A percentile compares a stretch with the other conserved stretches of the same genome.
These are phyloP conservation scores for Trissolcus japonicus DNA, from an alignment of 2,888 invertebrate genomes.

Conservation along the genomic window DNA sequence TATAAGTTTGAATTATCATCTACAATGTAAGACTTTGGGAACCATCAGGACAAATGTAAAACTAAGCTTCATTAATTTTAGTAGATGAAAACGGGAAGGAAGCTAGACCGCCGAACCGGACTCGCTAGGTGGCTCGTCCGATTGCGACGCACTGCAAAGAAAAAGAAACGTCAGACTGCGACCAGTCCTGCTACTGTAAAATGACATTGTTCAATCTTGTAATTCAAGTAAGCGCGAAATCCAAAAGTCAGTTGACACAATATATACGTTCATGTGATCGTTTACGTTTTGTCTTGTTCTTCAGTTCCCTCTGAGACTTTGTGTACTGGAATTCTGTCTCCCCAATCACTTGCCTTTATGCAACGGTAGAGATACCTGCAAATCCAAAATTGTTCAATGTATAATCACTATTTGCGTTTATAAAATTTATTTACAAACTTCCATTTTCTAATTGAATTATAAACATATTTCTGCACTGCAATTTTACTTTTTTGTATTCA, in stretches of 20 bases:
- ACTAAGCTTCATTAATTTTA: conserved; percentile 45
- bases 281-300: conserved; percentile 50
- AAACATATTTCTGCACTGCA: not conserved
- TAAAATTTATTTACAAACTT: not conserved
- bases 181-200: conserved; percentile 26
- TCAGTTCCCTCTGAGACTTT: conserved; percentile 35
- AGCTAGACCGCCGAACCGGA: conserved; percentile 29
- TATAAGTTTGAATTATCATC: not conserved
- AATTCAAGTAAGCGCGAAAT: conserved; percentile 47
- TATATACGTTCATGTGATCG: conserved; percentile 22
- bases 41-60: conserved; percentile 30
- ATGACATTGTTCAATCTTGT: conserved; percentile 51
- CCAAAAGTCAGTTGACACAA: conserved; percentile 11
- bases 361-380: conserved; percentile 83
- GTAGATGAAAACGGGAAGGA: conserved; percentile 34
- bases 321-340: conserved; percentile 84
- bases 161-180: conserved; percentile 30
- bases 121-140: conserved; percentile 33
- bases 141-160: conserved; percentile 40
- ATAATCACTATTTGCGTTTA: not conserved
- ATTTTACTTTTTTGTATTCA: not conserved
- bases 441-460: no score
- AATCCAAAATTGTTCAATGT: conserved; percentile 36
- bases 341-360: conserved; percentile 86
- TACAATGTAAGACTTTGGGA: not conserved